phyloP scores from a whole-genome alignment of 2,888 invertebrate genomes.

The Germaria angustata region DNA sequence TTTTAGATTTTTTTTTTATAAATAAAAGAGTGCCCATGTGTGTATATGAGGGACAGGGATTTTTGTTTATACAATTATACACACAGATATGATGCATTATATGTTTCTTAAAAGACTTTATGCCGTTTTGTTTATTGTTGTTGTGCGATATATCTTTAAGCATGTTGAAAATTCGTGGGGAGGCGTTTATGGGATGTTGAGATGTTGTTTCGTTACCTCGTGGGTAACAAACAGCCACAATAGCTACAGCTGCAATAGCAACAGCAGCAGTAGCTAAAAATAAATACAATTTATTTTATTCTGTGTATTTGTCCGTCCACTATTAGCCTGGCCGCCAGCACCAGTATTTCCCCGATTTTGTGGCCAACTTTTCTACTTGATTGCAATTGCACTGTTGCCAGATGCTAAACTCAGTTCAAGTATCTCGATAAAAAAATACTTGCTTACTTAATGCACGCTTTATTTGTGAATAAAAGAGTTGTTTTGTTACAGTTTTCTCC shows the following conservation, averaged over 20 bases:
- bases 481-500: not conserved
- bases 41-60: slow-evolving; percentile 6
- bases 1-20: not conserved
- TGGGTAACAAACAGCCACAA: slow-evolving; percentile 38
- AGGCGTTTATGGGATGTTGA: slow-evolving; percentile 54
- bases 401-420: slow-evolving; percentile 58
- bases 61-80: not conserved
- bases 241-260: slow-evolving; percentile 26
- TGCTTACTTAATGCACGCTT: slow-evolving; percentile 5
- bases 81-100: not conserved
- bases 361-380: slow-evolving; percentile 53
- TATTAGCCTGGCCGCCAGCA: not conserved
- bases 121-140: slow-evolving; percentile 38
- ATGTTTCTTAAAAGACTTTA: slow-evolving; percentile 6
- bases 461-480: slow-evolving; percentile 26
- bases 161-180: slow-evolving; percentile 50
- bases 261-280: slow-evolving; percentile 68
- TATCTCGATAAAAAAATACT: slow-evolving; percentile 15
- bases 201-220: slow-evolving; percentile 45
- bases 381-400: slow-evolving; percentile 46
- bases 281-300: slow-evolving; percentile 64
- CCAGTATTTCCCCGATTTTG: slow-evolving; percentile 35
- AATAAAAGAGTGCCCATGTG: not conserved
- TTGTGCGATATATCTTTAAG: slow-evolving; percentile 14
- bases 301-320: not conserved